phyloP scores from a whole-genome alignment of 2,797 vertebrate genomes.

The Ficedula albicollis region DNA sequence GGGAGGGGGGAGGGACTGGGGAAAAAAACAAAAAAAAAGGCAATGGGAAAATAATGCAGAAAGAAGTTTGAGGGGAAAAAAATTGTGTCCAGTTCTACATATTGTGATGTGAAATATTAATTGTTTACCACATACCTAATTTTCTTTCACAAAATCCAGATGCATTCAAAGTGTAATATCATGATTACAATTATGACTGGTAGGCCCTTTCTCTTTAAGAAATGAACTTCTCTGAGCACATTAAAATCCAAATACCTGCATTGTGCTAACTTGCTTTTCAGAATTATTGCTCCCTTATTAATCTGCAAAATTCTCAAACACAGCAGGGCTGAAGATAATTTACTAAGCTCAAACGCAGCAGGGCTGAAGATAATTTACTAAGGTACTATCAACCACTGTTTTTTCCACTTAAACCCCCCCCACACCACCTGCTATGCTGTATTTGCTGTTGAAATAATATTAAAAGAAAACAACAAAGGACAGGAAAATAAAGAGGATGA shows the following conservation, averaged over 20 bases:
- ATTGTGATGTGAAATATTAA: neutral
- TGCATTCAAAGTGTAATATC: neutral
- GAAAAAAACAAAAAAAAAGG: neutral
- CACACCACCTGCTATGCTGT: neutral
- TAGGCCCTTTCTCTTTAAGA: neutral
- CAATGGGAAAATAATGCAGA: neutral
- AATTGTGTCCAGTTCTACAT: neutral
- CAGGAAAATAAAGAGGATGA: neutral
- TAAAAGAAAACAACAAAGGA: conserved; percentile 6
- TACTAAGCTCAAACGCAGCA: neutral
- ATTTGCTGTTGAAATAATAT: neutral
- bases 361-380: neutral
- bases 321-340: neutral
- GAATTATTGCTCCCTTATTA: conserved; percentile 1
- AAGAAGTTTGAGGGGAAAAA: neutral
- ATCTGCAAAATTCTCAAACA: conserved; percentile 11
- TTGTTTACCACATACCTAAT: neutral
- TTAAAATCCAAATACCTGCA: neutral
- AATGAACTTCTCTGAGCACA: neutral
- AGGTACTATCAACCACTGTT: neutral
- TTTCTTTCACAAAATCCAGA: neutral
- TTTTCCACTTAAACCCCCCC: neutral
- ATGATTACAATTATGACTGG: neutral
- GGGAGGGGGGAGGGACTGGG: fast-evolving
- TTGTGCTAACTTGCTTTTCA: conserved; percentile 6